Conservation (phyloP, 2,797 vertebrate species). For the Mycteria americana region DNA sequence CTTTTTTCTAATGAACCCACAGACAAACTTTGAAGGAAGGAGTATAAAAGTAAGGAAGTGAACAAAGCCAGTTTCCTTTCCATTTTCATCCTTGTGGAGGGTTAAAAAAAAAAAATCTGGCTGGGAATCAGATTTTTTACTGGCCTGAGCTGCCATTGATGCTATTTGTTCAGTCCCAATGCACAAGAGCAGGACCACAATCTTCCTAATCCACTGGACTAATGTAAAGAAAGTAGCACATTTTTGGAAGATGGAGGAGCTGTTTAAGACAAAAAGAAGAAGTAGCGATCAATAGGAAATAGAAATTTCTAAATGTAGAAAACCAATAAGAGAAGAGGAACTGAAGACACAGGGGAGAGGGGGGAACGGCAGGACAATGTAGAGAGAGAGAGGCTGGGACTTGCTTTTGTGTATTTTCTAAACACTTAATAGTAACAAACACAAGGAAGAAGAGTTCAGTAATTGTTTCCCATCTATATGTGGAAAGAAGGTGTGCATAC, state of each 20-base stretch:
- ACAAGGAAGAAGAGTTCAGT: not conserved
- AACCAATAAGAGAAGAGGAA: not conserved
- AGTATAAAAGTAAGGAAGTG: not conserved
- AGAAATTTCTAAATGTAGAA: not conserved
- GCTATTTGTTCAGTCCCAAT: not conserved
- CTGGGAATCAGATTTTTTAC: not conserved
- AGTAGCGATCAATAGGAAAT: not conserved
- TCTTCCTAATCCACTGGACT: not conserved
- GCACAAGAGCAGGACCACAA: not conserved
- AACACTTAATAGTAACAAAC: not conserved
- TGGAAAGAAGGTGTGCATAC: not conserved
- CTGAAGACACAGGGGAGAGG: not conserved
- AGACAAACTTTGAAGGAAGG: not conserved
- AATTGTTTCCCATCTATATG: not conserved
- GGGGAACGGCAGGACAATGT: accelerated
- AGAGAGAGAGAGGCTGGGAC: not conserved
- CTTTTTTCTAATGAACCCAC: not conserved
- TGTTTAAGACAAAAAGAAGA: not conserved
- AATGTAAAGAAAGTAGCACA: not conserved
- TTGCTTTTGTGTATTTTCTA: not conserved
- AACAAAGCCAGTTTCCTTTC: not conserved
- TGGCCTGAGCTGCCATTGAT: not conserved
- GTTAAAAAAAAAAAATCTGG: not conserved
- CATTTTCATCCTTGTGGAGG: not conserved
- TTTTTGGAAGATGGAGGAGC: not conserved